Evolutionary conservation across 2,113 vertebrate genomes (phyloP).

Genomic region (Epinephelus cyanopodus): DNA sequence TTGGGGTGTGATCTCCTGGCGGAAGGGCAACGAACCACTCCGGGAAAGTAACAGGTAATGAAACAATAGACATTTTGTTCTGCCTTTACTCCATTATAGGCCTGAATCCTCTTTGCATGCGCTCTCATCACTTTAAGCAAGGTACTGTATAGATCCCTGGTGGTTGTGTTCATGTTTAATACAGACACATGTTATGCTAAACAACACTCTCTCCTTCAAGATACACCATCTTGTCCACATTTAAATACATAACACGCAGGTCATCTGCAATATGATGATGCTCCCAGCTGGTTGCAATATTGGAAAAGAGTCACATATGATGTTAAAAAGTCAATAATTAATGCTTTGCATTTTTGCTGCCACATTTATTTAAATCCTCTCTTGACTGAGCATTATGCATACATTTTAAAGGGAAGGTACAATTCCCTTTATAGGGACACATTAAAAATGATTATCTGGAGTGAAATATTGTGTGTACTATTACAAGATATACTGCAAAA

Average conservation of each 20-base stretch:
- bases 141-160: not conserved
- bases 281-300: not conserved
- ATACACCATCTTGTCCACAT: slow-evolving; percentile 18
- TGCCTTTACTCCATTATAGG: slow-evolving; percentile 1
- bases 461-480: not conserved
- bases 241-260: not conserved
- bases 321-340: not conserved
- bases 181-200: slow-evolving; percentile 1
- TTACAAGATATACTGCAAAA: not conserved
- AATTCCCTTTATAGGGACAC: too few species aligned
- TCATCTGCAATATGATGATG: not conserved
- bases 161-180: slow-evolving; percentile 22
- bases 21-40: slow-evolving; percentile 91
- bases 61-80: slow-evolving; percentile 5
- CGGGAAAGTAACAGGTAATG: slow-evolving; percentile 91
- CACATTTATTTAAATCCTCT: not conserved
- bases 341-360: too few species aligned
- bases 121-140: not conserved
- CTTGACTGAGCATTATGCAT: not conserved
- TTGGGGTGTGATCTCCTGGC: slow-evolving; percentile 92
- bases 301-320: not conserved
- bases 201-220: slow-evolving; percentile 15
- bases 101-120: not conserved
- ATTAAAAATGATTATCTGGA: not conserved
- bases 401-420: not conserved